Base-by-base conservation (phyloP, 30 jellyfish, hydroid and myxozoan genomes). In the Turritopsis rubra region DNA sequence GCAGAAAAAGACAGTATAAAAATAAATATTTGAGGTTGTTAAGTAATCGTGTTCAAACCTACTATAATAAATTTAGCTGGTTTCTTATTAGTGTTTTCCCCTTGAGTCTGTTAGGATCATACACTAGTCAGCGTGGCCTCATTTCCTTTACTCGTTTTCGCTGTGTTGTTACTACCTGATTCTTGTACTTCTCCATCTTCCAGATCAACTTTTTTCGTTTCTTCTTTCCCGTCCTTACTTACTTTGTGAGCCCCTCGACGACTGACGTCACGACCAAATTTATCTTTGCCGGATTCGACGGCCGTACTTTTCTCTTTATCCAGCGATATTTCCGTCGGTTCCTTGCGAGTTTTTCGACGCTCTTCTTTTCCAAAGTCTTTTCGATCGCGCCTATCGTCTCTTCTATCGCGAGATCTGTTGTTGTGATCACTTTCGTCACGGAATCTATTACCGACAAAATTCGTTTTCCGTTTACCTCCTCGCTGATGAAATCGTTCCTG, bases 131-230 rank as follows among this genome's bases (percentile, higher is more conserved):
- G n/a, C n/a, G n/a, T n/a, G n/a, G n/a, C n/a, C n/a, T n/a, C n/a
- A n/a, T n/a, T n/a, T n/a, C 28, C 28, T 9, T n/a, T 22, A 9
- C 77, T 27, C 77, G 9, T 27, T 27, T 22, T 8, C 21, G 30
- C 21, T 68, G 16, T 68, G 19, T 16, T 68, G 28, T 68, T 68
- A 60, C 21, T 60, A 60, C 21, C 73, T 18, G 19, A 23, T 17
- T 68, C 77, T 27, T 27, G 28, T 0, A 68, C 77, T 1, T 68
- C 77, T 68, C 77, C 77, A 17, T 68, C 77, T 68, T 68, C 77
- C 30, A 68, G 8, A 68, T 68, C 77, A 68, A 13, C 13, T 41
- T 41, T 41, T 41, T 41, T 41, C 5, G 60, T 41, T 5, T 41
- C 60, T 5, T 3, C 60, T 5, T 41, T 41, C 5, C 9, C 60